phyloP scores from a whole-genome alignment of 1,140 invertebrate genomes.

The Drosophila serrata region DNA sequence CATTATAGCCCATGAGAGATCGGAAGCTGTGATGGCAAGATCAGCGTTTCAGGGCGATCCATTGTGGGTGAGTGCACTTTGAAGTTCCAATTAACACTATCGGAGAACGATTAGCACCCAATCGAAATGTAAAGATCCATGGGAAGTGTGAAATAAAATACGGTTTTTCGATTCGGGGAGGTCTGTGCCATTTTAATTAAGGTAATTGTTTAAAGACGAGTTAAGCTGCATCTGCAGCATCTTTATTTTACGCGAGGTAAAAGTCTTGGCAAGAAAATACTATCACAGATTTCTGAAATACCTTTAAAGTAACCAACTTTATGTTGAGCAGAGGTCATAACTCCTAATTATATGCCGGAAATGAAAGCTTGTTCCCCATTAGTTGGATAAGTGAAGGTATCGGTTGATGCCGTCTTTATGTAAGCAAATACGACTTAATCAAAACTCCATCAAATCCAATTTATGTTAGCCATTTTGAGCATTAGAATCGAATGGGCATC shows the following conservation, averaged over 20 bases:
- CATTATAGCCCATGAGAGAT: conserved; percentile 40
- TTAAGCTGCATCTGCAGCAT: not conserved
- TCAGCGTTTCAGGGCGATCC: conserved; percentile 23
- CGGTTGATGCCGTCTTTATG: conserved; percentile 10
- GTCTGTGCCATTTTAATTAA: conserved; percentile 27
- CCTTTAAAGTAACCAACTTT: not conserved
- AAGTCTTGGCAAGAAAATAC: not conserved
- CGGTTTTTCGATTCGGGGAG: conserved; percentile 28
- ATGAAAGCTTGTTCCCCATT: conserved; percentile 22
- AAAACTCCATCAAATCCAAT: conserved; percentile 67
- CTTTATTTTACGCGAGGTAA: too few species aligned
- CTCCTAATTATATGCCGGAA: conserved; percentile 24
- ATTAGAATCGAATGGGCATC: conserved; percentile 67
- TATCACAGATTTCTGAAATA: not conserved
- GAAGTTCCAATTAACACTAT: conserved; percentile 70
- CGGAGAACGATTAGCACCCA: conserved; percentile 52
- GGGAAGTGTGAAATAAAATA: conserved; percentile 40
- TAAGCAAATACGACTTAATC: conserved; percentile 68
- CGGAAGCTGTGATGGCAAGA: conserved; percentile 14
- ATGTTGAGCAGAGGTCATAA: too few species aligned
- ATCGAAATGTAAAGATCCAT: conserved; percentile 39
- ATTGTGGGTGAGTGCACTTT: conserved; percentile 47
- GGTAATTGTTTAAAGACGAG: not conserved
- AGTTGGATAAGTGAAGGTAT: conserved; percentile 27
- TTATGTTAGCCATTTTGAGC: conserved; percentile 67